These are phyloP conservation scores for Pseudococcus longispinus DNA, from an alignment of 2,888 invertebrate species.

Conservation along the genomic window DNA sequence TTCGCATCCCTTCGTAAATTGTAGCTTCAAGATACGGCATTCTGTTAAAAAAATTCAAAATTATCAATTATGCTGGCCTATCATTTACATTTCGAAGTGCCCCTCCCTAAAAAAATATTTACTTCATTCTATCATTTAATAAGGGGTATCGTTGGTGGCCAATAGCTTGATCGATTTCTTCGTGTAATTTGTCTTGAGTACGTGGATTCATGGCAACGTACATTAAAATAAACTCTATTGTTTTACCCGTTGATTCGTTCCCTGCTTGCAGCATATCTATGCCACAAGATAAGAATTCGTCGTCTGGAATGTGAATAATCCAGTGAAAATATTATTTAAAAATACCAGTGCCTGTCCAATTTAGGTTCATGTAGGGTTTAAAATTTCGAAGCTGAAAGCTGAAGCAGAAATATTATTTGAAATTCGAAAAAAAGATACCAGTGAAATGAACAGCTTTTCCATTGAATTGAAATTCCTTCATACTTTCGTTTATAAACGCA, in stretches of 20 bases:
- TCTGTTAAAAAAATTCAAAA: background rate
- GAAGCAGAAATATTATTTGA: background rate
- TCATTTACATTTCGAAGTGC: background rate
- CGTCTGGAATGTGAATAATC: background rate
- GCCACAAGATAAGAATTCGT: background rate
- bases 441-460: background rate
- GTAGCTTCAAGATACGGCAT: background rate
- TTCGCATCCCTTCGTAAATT: background rate
- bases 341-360: no score
- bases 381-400: no score
- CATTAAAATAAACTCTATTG: slow-evolving; percentile 33
- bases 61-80: background rate
- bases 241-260: slow-evolving; percentile 47
- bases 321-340: no score
- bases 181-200: slow-evolving; percentile 43
- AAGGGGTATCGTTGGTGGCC: slow-evolving; percentile 8
- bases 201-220: slow-evolving; percentile 26
- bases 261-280: slow-evolving; percentile 43
- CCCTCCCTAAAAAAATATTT: background rate
- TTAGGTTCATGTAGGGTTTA: no score
- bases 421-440: background rate
- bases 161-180: slow-evolving; percentile 43
- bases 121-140: slow-evolving; percentile 23
- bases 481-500: slow-evolving; percentile 28
- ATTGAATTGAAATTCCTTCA: slow-evolving; percentile 1